Evolutionary conservation across 2,888 invertebrate species (phyloP).

Genomic region (Vesta saturnalis): DNA sequence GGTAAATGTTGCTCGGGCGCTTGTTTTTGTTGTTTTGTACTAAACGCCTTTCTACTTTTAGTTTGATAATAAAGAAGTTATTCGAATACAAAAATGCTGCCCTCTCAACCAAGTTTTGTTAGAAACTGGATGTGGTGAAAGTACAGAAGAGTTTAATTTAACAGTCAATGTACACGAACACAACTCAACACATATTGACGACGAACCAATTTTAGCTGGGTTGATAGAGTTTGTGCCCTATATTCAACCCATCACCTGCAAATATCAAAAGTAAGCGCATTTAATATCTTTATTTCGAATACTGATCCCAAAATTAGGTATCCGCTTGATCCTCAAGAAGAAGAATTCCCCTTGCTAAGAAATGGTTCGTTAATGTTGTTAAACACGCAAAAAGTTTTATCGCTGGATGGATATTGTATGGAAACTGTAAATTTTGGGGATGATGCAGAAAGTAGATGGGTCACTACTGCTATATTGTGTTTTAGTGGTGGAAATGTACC

Average conservation of each 20-base stretch:
- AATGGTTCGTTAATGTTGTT: slow-evolving; percentile 47
- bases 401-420: slow-evolving; percentile 48
- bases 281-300: not conserved
- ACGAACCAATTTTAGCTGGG: slow-evolving; percentile 38
- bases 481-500: slow-evolving; percentile 23
- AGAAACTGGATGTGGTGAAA: slow-evolving; percentile 30
- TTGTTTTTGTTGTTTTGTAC: not conserved
- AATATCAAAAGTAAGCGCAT: slow-evolving; percentile 35
- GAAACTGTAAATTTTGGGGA: slow-evolving; percentile 42
- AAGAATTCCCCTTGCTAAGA: slow-evolving; percentile 40
- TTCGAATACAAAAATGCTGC: slow-evolving; percentile 50
- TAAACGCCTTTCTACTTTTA: slow-evolving; percentile 13
- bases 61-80: slow-evolving; percentile 41
- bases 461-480: slow-evolving; percentile 39
- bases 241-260: slow-evolving; percentile 34
- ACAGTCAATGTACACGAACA: slow-evolving; percentile 40
- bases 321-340: slow-evolving; percentile 37
- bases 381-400: slow-evolving; percentile 37
- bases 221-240: slow-evolving; percentile 41
- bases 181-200: slow-evolving; percentile 46
- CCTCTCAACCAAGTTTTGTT: slow-evolving; percentile 33
- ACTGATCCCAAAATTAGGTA: slow-evolving; percentile 15
- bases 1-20: not conserved
- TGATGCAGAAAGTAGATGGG: slow-evolving; percentile 22
- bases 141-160: slow-evolving; percentile 30